Percentiles rank a stretch among this genome's conserved stretches.
Evolutionary conservation across 2,113 vertebrate species (phyloP).

Genomic region (Pseudonaja textilis): DNA sequence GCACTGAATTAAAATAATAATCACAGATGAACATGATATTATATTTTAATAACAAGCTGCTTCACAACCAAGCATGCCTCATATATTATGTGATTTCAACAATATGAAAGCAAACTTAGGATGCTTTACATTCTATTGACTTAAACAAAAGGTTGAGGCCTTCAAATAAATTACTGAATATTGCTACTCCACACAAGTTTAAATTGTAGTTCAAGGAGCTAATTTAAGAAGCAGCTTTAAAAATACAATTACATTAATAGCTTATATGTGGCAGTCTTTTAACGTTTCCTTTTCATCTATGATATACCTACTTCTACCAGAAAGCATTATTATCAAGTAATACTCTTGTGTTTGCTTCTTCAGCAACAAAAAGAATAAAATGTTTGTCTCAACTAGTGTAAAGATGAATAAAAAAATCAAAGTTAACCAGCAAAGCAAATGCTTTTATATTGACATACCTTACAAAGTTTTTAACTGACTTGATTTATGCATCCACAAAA

Average conservation of each 20-base stretch:
- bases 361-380: conserved; percentile 36
- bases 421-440: neutral
- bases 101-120: conserved; percentile 50
- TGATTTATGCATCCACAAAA: neutral
- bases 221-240: conserved; percentile 56
- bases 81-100: conserved; percentile 60
- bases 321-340: conserved; percentile 30
- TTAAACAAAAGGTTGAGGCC: conserved; percentile 51
- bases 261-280: conserved; percentile 51
- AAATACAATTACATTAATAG: conserved; percentile 61
- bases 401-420: neutral
- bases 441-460: neutral
- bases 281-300: conserved; percentile 42
- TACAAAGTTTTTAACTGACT: neutral
- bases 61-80: conserved; percentile 61
- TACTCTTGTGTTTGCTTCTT: conserved; percentile 21
- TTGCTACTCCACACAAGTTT: conserved; percentile 47
- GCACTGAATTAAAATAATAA: conserved; percentile 74
- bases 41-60: conserved; percentile 73
- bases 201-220: conserved; percentile 54
- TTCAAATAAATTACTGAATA: conserved; percentile 56
- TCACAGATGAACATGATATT: conserved; percentile 59
- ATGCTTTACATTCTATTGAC: conserved; percentile 43
- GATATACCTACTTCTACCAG: conserved; percentile 44
- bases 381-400: neutral